Evolutionary conservation across 23 tunicate genomes (phyloP), one percentile per base, ranked within the genome.

Genomic region (Phallusia fumigata): DNA sequence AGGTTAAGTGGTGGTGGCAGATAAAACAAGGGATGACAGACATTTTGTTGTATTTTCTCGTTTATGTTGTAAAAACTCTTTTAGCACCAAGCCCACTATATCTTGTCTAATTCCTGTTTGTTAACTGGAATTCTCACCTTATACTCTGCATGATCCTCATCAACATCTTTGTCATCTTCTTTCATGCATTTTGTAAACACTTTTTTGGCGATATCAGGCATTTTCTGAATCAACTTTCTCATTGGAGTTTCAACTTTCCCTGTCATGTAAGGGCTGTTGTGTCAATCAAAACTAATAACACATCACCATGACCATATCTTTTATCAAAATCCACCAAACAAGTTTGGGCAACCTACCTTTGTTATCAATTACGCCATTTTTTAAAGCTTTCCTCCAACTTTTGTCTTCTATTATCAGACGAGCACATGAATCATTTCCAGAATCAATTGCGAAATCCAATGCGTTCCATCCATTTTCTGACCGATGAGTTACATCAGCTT

Each of bases 391-490:
- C 73, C 85, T 65, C 99, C 99, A 95, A 21, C 76, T 53, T 6
- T 87, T 89, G 69, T 87, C 76, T 2, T 80, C 79, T 21, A 95
- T 50, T 50, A 95, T 86, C 18, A 78, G 84, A 52, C 32, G 5
- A 13, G 95, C 99, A 64, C 91, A 87, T 0, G 91, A 86, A 32
- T 64, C 78, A 16, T 64, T 84, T 11, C 81, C 89, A 50, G 75
- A 78, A 35, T 95, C 96, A 76, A 87, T 91, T 52, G 99, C 99
- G 52, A 83, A 95, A 52, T 95, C 99, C 0, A 95, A 76, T 31
- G 96, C 99, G 64, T 90, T 90, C 30, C 83, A 58, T 0, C 99
- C 99, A 65, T 73, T 53, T 22, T 75, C 81, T 1, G 98, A 75
- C 26, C 93, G 74, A 30, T 79, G 75, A 6, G 92, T 31, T 5